phyloP scores from a whole-genome alignment of 2,797 vertebrate genomes.

The Manis crassicaudata region DNA sequence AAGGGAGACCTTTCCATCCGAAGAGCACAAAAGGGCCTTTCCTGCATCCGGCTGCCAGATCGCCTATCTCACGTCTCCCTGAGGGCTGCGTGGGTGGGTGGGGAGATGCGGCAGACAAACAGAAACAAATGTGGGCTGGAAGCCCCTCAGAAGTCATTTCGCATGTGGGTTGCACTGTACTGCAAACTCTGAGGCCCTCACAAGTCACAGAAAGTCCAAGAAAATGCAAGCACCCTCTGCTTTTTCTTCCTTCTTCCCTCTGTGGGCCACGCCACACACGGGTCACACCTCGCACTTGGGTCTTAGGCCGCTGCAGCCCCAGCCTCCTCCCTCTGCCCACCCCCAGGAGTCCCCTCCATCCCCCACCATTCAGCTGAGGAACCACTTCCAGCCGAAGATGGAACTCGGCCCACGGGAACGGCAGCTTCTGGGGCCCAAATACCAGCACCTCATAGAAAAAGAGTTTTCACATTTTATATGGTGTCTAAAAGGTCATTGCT shows the following conservation, averaged over 20 bases:
- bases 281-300: too few relatives aligned
- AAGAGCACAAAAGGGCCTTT: constrained; percentile 49
- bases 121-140: not conserved
- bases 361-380: too few relatives aligned
- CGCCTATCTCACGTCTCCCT: not conserved
- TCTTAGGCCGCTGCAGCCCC: accelerated
- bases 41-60: not conserved
- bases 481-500: not conserved
- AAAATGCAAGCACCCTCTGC: accelerated
- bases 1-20: constrained; percentile 43
- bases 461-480: not conserved
- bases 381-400: not conserved
- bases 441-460: not conserved
- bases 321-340: too few relatives aligned
- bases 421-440: too few relatives aligned
- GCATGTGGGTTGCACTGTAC: accelerated
- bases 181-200: not conserved
- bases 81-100: not conserved
- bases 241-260: not conserved
- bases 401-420: not conserved
- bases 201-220: not conserved
- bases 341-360: not conserved
- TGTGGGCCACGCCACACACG: too few relatives aligned
- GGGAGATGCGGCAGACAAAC: not conserved
- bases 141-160: not conserved